Conservation (phyloP, 2,888 invertebrate species). For the Yponomeuta malinellus region DNA sequence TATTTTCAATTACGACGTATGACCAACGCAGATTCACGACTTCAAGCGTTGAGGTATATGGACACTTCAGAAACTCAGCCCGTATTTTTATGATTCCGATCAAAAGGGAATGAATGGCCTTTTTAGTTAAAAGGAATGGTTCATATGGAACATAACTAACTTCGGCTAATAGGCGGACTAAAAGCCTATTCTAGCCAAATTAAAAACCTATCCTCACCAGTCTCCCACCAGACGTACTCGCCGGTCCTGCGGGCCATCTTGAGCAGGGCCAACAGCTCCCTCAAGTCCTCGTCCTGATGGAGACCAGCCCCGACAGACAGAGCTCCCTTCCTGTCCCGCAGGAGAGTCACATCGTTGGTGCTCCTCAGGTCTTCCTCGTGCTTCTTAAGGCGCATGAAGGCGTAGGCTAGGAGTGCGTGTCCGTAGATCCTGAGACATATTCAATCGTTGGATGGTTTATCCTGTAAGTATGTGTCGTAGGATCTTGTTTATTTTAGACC, state of each 20-base stretch:
- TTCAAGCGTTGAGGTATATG: too few relatives aligned
- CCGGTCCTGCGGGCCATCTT: conserved; percentile 46
- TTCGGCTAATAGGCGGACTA: too few relatives aligned
- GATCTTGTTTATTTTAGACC: too few relatives aligned
- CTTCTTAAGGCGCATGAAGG: conserved; percentile 43
- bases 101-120: too few relatives aligned
- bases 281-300: conserved; percentile 44
- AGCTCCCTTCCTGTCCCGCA: conserved; percentile 26
- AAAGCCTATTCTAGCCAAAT: too few relatives aligned
- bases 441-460: neutral
- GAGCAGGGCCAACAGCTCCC: conserved; percentile 43
- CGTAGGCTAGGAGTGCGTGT: conserved; percentile 47
- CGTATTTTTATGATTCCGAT: too few relatives aligned
- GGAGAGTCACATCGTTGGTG: conserved; percentile 36
- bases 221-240: conserved; percentile 89
- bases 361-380: conserved; percentile 45
- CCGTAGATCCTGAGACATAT: conserved; percentile 39
- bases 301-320: conserved; percentile 28
- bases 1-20: too few relatives aligned
- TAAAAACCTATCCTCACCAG: conserved; percentile 50
- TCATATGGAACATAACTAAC: too few relatives aligned
- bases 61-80: too few relatives aligned
- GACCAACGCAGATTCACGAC: too few relatives aligned
- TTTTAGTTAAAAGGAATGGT: too few relatives aligned
- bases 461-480: too few relatives aligned